Evolutionary conservation across 1,140 invertebrate species (phyloP), one percentile per base, ranked within the genome.

Genomic region (Leptopilina clavipes): DNA sequence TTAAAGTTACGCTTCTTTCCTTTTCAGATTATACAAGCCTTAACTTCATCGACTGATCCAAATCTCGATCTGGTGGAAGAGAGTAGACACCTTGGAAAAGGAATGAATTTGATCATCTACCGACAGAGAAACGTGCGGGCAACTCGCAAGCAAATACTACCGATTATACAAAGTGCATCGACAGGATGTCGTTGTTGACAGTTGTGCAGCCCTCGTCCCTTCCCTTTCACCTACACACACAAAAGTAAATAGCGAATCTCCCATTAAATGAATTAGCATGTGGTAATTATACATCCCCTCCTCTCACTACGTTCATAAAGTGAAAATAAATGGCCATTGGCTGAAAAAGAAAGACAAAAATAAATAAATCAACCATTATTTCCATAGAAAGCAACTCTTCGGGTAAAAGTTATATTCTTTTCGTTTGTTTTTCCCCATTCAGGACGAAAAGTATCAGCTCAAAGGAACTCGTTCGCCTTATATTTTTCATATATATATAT

Each of bases 81-180:
- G 19, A 81, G 77, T 85, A 80, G 73, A 79, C 78, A 83, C 75
- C 80, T 72, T 18, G 72, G 75, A 76, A 83, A 84, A 31, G 76
- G 77, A 56, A 81, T 37, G 73, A 83, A 73, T 45, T 78, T 92
- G 22, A 76, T 81, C 31, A 88, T 91, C 59, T 91, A 93, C 72
- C 80, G 85, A 19, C 92, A 93, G 78, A 82, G 86, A 74, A 93
- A 94, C 86, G 79, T 92, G 8, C 89, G 89, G 80, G 89, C 90
- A 22, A 92, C 93, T 19, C 89, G 93, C 37, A 94, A 94, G 87
- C 93, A 94, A 84, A 91, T 94, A 78, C 79, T 94, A 74, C 93
- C 93, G 37, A 88, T 94, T 74, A 84, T 94, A 76, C 91, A 91
- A 84, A 86, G 87, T 44, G 86, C 86, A 43, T 81, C 89, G 74